Conservation (phyloP, 2,888 invertebrate genomes). For the Lasioglossum zephyrum region DNA sequence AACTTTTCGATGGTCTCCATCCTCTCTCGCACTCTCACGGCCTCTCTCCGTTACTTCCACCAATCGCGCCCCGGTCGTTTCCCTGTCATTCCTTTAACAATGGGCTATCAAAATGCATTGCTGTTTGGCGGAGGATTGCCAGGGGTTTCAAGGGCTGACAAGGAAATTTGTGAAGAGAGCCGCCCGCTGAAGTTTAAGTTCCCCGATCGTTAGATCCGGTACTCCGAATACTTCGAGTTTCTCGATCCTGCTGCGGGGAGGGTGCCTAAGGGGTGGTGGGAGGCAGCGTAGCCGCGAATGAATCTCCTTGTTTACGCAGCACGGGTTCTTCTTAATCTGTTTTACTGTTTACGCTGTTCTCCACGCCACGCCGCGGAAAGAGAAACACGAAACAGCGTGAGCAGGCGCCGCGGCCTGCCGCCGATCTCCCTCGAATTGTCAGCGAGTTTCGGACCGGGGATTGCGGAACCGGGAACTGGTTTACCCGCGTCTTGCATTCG, state of each 20-base stretch:
- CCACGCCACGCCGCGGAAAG: not conserved
- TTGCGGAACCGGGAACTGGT: not conserved
- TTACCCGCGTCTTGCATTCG: not conserved
- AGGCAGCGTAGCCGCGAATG: not conserved
- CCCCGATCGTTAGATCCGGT: not conserved
- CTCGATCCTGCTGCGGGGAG: not conserved
- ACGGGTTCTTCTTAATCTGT: constrained; percentile 52
- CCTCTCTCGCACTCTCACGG: not conserved
- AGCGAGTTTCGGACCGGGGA: not conserved
- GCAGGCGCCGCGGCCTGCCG: not conserved
- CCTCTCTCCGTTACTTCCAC: not conserved
- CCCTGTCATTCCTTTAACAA: constrained; percentile 63
- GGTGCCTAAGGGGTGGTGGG: not conserved
- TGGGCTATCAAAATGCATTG: constrained; percentile 73
- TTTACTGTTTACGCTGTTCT: constrained; percentile 52
- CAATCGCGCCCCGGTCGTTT: not conserved
- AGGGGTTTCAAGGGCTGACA: constrained; percentile 11
- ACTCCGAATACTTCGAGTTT: not conserved
- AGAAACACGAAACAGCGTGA: not conserved
- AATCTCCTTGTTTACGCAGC: constrained; percentile 63
- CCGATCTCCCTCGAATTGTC: constrained; percentile 15
- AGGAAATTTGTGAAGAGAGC: constrained; percentile 57
- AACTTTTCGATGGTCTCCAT: constrained; percentile 70
- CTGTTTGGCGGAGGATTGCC: constrained; percentile 46
- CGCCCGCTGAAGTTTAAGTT: constrained; percentile 20